Conservation (phyloP, 2,888 invertebrate species). For the Amphipyra tragopoginis region DNA sequence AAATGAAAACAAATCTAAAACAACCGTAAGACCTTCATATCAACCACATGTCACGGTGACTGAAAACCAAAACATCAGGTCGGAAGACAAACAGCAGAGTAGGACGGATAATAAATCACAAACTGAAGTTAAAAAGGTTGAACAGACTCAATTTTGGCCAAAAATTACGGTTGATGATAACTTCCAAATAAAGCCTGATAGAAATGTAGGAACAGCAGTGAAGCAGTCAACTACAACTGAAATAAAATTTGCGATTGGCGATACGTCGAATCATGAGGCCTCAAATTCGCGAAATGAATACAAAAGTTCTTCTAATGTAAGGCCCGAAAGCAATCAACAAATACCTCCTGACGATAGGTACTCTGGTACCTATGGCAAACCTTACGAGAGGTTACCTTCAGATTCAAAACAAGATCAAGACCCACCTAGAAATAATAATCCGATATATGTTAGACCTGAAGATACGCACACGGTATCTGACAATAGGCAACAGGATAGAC, state of each 20-base stretch:
- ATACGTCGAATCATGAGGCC: background rate
- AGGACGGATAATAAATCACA: background rate
- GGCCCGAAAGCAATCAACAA: slow-evolving; percentile 8
- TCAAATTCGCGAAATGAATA: background rate
- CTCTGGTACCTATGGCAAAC: slow-evolving; percentile 10
- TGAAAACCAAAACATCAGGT: no score
- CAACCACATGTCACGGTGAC: no score
- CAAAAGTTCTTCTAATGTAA: background rate
- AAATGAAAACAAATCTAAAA: no score
- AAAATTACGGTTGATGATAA: slow-evolving; percentile 27
- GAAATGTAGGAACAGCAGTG: background rate
- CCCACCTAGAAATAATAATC: background rate
- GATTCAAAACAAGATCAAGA: background rate
- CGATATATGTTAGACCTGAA: slow-evolving; percentile 25
- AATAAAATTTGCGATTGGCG: background rate
- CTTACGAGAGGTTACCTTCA: slow-evolving; percentile 1
- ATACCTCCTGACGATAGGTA: background rate
- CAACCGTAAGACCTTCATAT: no score
- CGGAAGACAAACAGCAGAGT: no score
- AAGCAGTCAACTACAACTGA: background rate
- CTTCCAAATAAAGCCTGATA: background rate
- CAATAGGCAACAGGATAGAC: background rate
- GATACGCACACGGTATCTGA: background rate
- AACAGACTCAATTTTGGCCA: slow-evolving; percentile 25
- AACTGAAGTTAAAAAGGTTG: slow-evolving; percentile 13